These are phyloP conservation scores for Diachasmimorpha longicaudata DNA, from an alignment of 1,140 invertebrate genomes.

Conservation along the genomic window DNA sequence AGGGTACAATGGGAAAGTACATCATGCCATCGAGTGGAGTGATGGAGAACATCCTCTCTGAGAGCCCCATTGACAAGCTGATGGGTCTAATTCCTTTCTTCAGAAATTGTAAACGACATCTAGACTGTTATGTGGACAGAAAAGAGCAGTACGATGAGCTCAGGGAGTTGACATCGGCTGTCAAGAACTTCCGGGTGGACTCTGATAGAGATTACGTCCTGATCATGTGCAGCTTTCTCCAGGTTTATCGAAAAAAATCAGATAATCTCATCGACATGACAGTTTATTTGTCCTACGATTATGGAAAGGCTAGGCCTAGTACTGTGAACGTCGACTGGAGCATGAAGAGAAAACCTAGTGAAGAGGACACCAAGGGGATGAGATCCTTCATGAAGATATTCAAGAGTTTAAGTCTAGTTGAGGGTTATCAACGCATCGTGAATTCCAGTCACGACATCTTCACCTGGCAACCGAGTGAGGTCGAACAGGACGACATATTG, in stretches of 20 bases:
- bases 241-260: slow-evolving; percentile 16
- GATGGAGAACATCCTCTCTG: slow-evolving; percentile 21
- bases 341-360: neutral
- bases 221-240: slow-evolving; percentile 30
- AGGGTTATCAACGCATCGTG: slow-evolving; percentile 30
- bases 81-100: slow-evolving; percentile 30
- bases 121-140: slow-evolving; percentile 33
- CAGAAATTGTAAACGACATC: slow-evolving; percentile 32
- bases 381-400: slow-evolving; percentile 26
- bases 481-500: neutral
- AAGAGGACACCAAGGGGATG: neutral
- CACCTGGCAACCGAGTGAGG: slow-evolving; percentile 15
- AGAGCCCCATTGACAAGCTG: slow-evolving; percentile 26
- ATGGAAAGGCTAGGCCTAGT: slow-evolving; percentile 26
- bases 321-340: slow-evolving; percentile 27
- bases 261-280: slow-evolving; percentile 21
- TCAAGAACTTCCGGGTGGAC: slow-evolving; percentile 27
- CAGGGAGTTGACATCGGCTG: slow-evolving; percentile 10
- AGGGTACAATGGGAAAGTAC: slow-evolving; percentile 38
- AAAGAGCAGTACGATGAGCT: slow-evolving; percentile 32
- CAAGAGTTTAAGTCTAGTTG: slow-evolving; percentile 16
- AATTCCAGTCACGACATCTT: neutral
- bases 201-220: slow-evolving; percentile 23
- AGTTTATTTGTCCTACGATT: slow-evolving; percentile 34
- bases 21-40: slow-evolving; percentile 38